Base-by-base conservation (phyloP, 2,797 vertebrate species). In the Chelon auratus region DNA sequence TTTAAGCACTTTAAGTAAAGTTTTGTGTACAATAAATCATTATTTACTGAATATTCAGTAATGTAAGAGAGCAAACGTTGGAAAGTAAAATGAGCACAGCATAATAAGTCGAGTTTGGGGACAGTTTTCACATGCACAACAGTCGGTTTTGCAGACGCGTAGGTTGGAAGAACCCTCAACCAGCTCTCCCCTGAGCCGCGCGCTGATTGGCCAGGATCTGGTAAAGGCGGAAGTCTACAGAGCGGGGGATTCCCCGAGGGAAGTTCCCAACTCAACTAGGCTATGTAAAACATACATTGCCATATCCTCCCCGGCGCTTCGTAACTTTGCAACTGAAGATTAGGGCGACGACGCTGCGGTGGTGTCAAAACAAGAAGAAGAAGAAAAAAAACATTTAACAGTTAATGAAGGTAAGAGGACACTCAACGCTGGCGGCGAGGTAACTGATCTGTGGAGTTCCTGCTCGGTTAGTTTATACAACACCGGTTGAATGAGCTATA, bases 161-260 rank as follows among this genome's bases (percentile, higher is more conserved):
- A 84, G 87, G 86, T 69, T 90, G 90, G 90, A 89, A 91, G 87
- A 87, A 90, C 84, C 91, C 87, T 86, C 75, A 77, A 82, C 79
- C 87, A 84, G 64, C 83, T 72, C 64, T 72, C 68, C 89, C 43
- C 45, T 10, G 50, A 75, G 79, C 86, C 55, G n/a, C 57, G 17
- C 81, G 83, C 84, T 93, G 91, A 95, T 95, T 94, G 94, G 94
- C 60, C 57, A 15, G 56, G 13, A 4, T 8, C 65, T 68, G 10
- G 62, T 69, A 68, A 92, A 93, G 93, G 92, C 94, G 94, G 95
- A 95, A 95, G 94, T 94, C 68, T 73, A 75, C 82, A 87, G 88
- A 79, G 79, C 83, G 37, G 87, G 95, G 95, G 94, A 95, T 95
- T 95, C 94, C 95, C 95, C 94, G 94, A 93, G 94, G 95, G 95